Conservation (phyloP, 2,113 vertebrate species). For the Siphamia tubifer region DNA sequence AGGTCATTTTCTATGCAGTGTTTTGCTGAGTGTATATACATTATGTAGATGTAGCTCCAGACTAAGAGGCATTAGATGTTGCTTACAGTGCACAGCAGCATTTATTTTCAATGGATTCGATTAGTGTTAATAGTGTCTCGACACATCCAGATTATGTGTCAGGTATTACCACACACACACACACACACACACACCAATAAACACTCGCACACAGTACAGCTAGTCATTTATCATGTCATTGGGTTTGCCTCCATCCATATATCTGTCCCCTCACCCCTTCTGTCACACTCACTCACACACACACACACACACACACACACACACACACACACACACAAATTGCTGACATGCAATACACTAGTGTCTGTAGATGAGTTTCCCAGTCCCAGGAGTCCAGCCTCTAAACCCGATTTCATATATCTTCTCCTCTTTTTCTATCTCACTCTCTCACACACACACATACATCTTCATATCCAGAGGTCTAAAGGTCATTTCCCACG, state of each 20-base stretch:
- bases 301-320: conserved; percentile 2
- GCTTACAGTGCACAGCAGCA: conserved; percentile 5
- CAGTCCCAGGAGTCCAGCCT: conserved; percentile 1
- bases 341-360: conserved; percentile 39
- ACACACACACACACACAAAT: conserved; percentile 20
- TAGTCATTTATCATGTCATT: conserved; percentile 44
- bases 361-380: conserved; percentile 26
- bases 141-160: not conserved
- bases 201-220: not conserved
- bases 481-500: conserved; percentile 68
- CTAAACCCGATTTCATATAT: conserved; percentile 19
- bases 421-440: not conserved
- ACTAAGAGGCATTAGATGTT: not conserved
- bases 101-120: conserved; percentile 9
- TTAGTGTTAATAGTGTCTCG: conserved; percentile 18
- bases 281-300: not conserved
- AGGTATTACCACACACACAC: not conserved
- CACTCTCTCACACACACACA: not conserved
- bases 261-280: not conserved
- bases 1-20: not conserved
- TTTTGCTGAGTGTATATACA: not conserved
- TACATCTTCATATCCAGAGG: conserved; percentile 10
- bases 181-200: not conserved
- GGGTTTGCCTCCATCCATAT: conserved; percentile 18
- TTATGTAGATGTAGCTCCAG: not conserved